These are phyloP conservation scores for Xenus cinereus DNA, from an alignment of 2,113 vertebrate genomes.

Conservation along the genomic window DNA sequence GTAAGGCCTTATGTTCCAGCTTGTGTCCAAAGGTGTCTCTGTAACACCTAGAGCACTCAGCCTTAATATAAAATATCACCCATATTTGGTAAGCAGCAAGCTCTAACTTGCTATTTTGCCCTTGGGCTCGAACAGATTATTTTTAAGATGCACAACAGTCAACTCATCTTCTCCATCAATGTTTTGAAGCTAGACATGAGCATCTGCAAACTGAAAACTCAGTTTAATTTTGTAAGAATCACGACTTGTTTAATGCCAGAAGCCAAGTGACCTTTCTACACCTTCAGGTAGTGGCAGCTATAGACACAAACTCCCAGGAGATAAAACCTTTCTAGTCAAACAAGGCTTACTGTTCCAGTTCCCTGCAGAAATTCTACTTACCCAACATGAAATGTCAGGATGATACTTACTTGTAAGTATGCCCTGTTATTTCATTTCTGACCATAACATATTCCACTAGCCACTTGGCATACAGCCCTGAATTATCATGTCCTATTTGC, in stretches of 20 bases:
- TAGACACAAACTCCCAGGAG: not conserved
- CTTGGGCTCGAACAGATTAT: not conserved
- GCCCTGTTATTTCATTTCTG: conserved; percentile 96
- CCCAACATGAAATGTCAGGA: conserved; percentile 12
- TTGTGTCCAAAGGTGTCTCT: not conserved
- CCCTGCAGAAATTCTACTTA: conserved; percentile 46
- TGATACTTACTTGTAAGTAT: conserved; percentile 93
- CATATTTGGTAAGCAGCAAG: not conserved
- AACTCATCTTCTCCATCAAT: not conserved
- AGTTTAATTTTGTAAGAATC: not conserved
- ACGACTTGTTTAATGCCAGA: not conserved
- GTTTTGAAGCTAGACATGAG: not conserved
- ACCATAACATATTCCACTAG: conserved; percentile 94
- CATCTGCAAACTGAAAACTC: not conserved
- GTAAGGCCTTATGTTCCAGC: not conserved
- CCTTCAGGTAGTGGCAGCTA: not conserved
- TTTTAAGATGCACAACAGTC: not conserved
- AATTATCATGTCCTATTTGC: conserved; percentile 98
- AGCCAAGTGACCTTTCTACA: not conserved
- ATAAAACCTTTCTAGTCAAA: not conserved
- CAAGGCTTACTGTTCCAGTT: not conserved
- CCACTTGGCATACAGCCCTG: conserved; percentile 97
- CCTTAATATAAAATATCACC: not conserved
- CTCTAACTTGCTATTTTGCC: not conserved
- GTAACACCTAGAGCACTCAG: not conserved